A percentile compares a stretch with the other conserved stretches of the same genome.
Evolutionary conservation across 2,797 vertebrate genomes (phyloP).

Genomic region (Liasis olivaceus): DNA sequence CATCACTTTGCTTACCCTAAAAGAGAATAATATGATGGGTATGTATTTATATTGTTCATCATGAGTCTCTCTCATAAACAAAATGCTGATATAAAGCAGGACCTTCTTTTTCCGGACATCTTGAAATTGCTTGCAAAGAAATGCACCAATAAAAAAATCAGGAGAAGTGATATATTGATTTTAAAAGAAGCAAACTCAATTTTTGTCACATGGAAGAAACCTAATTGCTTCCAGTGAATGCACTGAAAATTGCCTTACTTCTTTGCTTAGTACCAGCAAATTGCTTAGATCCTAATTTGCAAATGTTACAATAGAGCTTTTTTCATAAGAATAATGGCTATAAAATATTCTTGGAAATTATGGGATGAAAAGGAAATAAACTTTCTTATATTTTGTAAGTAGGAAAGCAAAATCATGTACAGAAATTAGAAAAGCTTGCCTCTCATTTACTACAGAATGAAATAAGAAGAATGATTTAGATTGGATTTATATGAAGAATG

Average conservation of each 20-base stretch:
- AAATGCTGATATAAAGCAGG: neutral
- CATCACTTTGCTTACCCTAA: neutral
- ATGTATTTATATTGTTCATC: neutral
- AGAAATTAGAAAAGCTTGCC: conserved; percentile 16
- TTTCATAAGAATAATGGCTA: conserved; percentile 15
- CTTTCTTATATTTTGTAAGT: neutral
- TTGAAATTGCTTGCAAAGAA: neutral
- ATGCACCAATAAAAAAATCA: neutral
- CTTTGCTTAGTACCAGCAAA: neutral
- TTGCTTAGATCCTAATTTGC: conserved; percentile 19
- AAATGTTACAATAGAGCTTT: neutral
- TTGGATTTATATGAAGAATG: neutral
- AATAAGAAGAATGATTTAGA: neutral
- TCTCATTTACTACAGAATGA: conserved; percentile 11
- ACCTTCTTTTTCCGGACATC: neutral
- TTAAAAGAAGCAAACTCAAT: neutral
- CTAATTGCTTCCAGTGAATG: conserved; percentile 9
- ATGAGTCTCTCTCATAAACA: neutral
- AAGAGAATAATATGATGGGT: neutral
- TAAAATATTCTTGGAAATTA: conserved; percentile 9
- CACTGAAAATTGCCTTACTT: neutral
- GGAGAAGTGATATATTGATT: conserved; percentile 13
- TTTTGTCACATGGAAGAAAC: neutral
- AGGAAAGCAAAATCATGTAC: neutral
- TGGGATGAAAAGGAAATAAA: neutral